Base-by-base conservation (phyloP, 92 coral and sea anemone species). In the Meandrina meandrites region DNA sequence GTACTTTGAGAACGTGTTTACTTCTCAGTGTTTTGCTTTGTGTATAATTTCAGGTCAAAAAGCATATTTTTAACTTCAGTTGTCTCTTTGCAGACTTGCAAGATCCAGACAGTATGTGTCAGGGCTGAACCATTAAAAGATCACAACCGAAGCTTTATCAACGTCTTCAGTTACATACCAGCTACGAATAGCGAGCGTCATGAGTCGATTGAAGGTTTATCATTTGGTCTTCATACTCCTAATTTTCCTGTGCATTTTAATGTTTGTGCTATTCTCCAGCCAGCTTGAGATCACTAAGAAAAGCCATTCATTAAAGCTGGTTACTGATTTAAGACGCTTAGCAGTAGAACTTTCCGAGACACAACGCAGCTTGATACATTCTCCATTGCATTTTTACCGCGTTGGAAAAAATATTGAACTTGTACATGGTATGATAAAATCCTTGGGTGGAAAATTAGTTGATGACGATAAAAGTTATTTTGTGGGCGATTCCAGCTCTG, bases 341-440 rank as follows among this genome's bases (percentile, higher is more conserved):
- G 93, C 92, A 40, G 18, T 84, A 0, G 95, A 88, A 8, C 75
- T 94, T 36, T 60, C 86, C 15, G 94, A 94, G n/a, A 92, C 98
- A 24, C 92, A 93, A 67, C 80, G 91, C 70, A 81, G 84, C 51
- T 68, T 86, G 2, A 73, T 92, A 48, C 76, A 72, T 12, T 82
- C 81, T 31, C 86, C 88, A 1, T 76, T 93, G 0, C 57, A 92
- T 68, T 89, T 76, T 45, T 89, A 92, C 83, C 92, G 93, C 60
- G 34, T 94, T 31, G 95, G 92, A 50, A 68, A 70, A 76, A 94
- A 92, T 42, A 79, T 94, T 13, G 71, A 87, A 51, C 34, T 77
- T 16, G 75, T 92, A 15, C 89, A 93, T 66, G 69, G 56, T 15
- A 70, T 94, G 1, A 78, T 92, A 14, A 81, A 83, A 45, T 84